Evolutionary conservation across 2,888 invertebrate species (phyloP), one percentile per base, ranked within the genome.

Genomic region (Resseliella maxima): DNA sequence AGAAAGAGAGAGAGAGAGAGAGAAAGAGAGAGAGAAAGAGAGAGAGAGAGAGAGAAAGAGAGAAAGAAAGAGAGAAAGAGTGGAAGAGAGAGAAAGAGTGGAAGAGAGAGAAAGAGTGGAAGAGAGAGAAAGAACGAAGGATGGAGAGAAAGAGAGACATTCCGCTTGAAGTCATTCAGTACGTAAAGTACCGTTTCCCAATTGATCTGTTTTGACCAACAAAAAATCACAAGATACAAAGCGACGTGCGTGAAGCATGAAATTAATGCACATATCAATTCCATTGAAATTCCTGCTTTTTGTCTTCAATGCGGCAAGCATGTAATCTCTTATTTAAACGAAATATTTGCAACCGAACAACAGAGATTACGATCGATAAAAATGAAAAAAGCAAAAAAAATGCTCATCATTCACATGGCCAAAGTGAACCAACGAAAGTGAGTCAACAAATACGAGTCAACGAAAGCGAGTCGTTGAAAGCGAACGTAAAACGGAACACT

Each of bases 231-330:
- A 1, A 72, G 35, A 72, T 35, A 15, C 31, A 12, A 12, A 21
- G 15, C 2, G 72, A 72, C 72, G 31, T 72, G 72, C 72, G 72
- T 35, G 72, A 72, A 31, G 72, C 72, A 72, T 72, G 72, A 72
- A 72, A 72, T 72, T 8, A 31, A 72, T 72, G 27, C 72, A 72
- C 18, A 50, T 50, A 50, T 35, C 31, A 31, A 35, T 59, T 50
- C 2, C 27, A 27, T 59, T 59, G 24, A 59, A 59, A n/a, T 59
- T 5, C 27, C 59, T 2, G 6, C 24, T 59, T 59, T 59, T 6
- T 12, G 50, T 5, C 41, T 41, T 41, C 12, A 50, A 50, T 50
- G 50, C 21, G 50, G 12, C n/a, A n/a, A n/a, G 41, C 6, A 41
- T 41, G 41, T 41, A 41, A 41, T 41, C 41, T 5, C 41, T 41